A percentile compares a stretch with the other conserved stretches of the same genome.
Evolutionary conservation across 2,888 invertebrate species (phyloP).

Genomic region (Dinocampus coccinellae): DNA sequence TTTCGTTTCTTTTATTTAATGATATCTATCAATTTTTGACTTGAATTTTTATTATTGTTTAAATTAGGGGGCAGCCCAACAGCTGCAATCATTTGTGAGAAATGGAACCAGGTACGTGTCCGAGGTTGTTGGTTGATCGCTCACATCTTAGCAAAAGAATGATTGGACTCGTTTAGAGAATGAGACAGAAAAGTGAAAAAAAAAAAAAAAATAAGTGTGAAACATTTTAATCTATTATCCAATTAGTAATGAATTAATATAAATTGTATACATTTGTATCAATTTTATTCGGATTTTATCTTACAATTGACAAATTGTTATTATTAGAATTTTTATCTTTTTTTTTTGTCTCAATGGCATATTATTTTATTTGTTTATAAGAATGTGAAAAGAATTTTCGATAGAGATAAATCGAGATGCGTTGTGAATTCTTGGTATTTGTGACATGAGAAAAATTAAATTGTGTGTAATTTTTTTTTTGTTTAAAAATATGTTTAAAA

Average conservation of each 20-base stretch:
- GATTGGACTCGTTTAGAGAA: neutral
- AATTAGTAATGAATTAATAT: slow-evolving; percentile 18
- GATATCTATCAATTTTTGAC: neutral
- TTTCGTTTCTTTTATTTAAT: neutral
- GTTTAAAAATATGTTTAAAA: slow-evolving; percentile 11
- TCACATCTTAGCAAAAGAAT: neutral
- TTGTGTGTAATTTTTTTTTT: slow-evolving; percentile 6
- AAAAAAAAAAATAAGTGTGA: slow-evolving; percentile 16
- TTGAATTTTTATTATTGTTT: slow-evolving; percentile 20
- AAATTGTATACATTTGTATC: slow-evolving; percentile 4
- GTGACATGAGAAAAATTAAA: slow-evolving; percentile 4
- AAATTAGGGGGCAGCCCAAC: slow-evolving; percentile 80
- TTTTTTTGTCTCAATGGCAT: too few relatives aligned
- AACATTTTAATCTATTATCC: slow-evolving; percentile 16
- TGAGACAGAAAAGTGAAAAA: slow-evolving; percentile 10
- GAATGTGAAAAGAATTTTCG: neutral
- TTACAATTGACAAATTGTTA: slow-evolving; percentile 5
- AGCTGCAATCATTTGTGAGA: slow-evolving; percentile 77
- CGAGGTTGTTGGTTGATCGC: slow-evolving; percentile 45
- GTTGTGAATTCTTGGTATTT: slow-evolving; percentile 5
- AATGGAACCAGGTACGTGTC: slow-evolving; percentile 61
- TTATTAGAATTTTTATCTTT: neutral
- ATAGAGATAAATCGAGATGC: neutral
- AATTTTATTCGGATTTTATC: slow-evolving; percentile 28
- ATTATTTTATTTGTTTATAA: neutral